These are phyloP conservation scores for Centropyge bicolor DNA, from an alignment of 2,797 vertebrate species.

Conservation along the genomic window DNA sequence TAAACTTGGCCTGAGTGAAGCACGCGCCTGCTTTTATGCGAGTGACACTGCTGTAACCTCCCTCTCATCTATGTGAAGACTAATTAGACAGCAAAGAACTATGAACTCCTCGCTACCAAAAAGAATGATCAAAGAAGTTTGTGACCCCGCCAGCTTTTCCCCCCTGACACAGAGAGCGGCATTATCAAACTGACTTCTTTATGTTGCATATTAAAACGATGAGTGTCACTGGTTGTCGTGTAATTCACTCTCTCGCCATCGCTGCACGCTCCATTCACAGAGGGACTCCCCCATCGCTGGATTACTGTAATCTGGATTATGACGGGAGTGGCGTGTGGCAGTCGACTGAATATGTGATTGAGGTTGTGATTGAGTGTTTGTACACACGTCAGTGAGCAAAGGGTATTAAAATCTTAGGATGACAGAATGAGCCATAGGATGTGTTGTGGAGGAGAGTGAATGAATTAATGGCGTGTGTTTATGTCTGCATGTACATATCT, in stretches of 20 bases:
- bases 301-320: conserved; percentile 73
- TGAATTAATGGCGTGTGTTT: conserved; percentile 1
- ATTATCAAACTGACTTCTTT: conserved; percentile 30
- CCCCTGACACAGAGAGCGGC: not conserved
- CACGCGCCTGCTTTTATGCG: conserved; percentile 18
- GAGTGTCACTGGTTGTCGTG: conserved; percentile 15
- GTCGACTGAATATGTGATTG: conserved; percentile 18
- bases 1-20: conserved; percentile 1
- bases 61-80: conserved; percentile 12
- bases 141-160: conserved; percentile 21
- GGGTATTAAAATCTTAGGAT: conserved; percentile 10
- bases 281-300: conserved; percentile 32
- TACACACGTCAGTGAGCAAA: conserved; percentile 5
- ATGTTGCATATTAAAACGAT: conserved; percentile 23
- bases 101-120: conserved; percentile 22
- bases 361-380: conserved; percentile 33
- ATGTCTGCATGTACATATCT: conserved; percentile 46
- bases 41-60: conserved; percentile 32
- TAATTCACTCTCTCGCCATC: conserved; percentile 19
- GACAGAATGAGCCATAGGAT: not conserved
- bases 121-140: conserved; percentile 36
- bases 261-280: conserved; percentile 21
- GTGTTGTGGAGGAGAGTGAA: not conserved
- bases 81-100: conserved; percentile 47
- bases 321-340: conserved; percentile 13